Conservation (phyloP, 2,113 vertebrate genomes). For the Eidolon helvum region DNA sequence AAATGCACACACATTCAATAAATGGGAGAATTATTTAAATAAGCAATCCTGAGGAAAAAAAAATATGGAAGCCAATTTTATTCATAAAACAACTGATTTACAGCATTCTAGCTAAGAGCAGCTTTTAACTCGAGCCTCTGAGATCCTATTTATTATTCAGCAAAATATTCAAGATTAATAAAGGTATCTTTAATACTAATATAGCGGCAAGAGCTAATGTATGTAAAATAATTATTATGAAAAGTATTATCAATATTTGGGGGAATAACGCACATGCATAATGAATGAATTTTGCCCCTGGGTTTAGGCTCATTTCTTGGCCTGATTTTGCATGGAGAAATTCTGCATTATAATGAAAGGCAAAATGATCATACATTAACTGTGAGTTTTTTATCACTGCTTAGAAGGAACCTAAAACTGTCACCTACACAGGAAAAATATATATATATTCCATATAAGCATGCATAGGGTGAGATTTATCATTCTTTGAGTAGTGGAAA, state of each 20-base stretch:
- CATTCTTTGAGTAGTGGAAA: constrained; percentile 60
- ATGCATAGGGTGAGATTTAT: constrained; percentile 64
- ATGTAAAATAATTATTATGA: constrained; percentile 93
- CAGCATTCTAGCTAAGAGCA: constrained; percentile 57
- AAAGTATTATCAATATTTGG: constrained; percentile 94
- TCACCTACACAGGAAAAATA: constrained; percentile 81
- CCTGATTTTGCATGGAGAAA: constrained; percentile 88
- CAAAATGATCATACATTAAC: constrained; percentile 89
- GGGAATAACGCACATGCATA: constrained; percentile 92
- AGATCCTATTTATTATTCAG: constrained; percentile 81
- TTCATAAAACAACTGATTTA: constrained; percentile 70
- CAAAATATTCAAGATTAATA: constrained; percentile 87
- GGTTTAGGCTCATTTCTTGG: constrained; percentile 89
- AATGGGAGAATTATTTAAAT: constrained; percentile 77
- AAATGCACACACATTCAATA: constrained; percentile 59
- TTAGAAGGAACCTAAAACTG: constrained; percentile 84
- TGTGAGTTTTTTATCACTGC: constrained; percentile 82
- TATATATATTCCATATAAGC: constrained; percentile 63
- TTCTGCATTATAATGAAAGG: constrained; percentile 86
- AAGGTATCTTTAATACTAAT: constrained; percentile 89
- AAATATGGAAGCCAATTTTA: constrained; percentile 73
- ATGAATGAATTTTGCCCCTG: constrained; percentile 92
- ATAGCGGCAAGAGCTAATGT: constrained; percentile 90
- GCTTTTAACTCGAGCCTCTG: constrained; percentile 76
- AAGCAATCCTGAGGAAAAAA: constrained; percentile 76